A percentile compares a stretch with the other conserved stretches of the same genome.
Evolutionary conservation across 2,113 vertebrate species (phyloP).

Genomic region (Zosterops borbonicus): DNA sequence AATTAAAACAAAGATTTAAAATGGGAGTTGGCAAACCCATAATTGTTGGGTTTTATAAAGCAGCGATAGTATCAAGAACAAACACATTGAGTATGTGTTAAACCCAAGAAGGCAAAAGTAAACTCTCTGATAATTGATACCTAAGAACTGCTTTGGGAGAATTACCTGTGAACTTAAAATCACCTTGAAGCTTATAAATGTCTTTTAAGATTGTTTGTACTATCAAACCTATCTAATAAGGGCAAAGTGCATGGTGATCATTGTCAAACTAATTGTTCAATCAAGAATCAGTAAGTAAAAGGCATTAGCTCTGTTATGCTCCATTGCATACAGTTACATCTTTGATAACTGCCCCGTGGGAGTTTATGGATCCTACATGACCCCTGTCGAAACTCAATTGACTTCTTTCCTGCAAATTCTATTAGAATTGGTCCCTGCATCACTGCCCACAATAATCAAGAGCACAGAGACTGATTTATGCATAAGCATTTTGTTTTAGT

Average conservation of each 20-base stretch:
- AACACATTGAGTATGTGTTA: background rate
- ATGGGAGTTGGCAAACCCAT: background rate
- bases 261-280: conserved; percentile 49
- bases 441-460: conserved; percentile 44
- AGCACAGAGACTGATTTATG: conserved; percentile 10
- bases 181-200: conserved; percentile 48
- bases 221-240: background rate
- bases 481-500: conserved; percentile 3
- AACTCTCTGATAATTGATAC: background rate
- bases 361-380: conserved; percentile 49
- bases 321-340: conserved; percentile 16
- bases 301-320: conserved; percentile 23
- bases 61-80: background rate
- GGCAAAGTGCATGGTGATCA: conserved; percentile 10
- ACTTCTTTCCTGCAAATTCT: conserved; percentile 51
- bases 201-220: background rate
- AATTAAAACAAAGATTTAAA: background rate
- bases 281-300: conserved; percentile 53
- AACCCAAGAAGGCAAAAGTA: background rate
- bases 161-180: conserved; percentile 43
- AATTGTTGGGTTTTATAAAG: background rate
- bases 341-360: conserved; percentile 5
- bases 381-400: conserved; percentile 54
- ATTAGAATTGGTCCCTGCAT: conserved; percentile 52
- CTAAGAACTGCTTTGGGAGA: background rate